Evolutionary conservation across 2,888 invertebrate genomes (phyloP).

Genomic region (Arrhopalites spinosus): DNA sequence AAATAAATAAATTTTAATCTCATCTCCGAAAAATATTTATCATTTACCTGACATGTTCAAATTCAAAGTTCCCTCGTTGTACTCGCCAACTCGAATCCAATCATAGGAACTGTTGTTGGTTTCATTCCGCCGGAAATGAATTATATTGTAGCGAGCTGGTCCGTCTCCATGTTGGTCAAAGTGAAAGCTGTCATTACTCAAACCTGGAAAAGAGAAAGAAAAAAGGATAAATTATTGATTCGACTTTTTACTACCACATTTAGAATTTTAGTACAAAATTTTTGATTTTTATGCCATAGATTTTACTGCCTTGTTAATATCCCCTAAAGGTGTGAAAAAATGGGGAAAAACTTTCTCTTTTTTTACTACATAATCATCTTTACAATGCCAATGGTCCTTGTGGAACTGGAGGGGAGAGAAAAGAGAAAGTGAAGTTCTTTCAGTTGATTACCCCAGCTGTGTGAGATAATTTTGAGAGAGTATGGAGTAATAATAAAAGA

Average conservation of each 20-base stretch:
- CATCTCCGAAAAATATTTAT: too few relatives aligned
- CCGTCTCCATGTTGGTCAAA: slow-evolving; percentile 92
- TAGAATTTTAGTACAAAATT: background rate
- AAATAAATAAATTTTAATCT: too few relatives aligned
- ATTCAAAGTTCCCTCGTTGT: slow-evolving; percentile 77
- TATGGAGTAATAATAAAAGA: too few relatives aligned
- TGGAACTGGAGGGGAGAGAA: background rate
- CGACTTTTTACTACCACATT: background rate
- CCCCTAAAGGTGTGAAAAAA: too few relatives aligned
- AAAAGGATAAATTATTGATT: background rate
- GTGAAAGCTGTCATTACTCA: slow-evolving; percentile 85
- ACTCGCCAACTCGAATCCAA: slow-evolving; percentile 87
- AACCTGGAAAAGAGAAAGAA: slow-evolving; percentile 65
- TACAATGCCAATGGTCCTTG: too few relatives aligned
- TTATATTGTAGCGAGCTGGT: slow-evolving; percentile 91
- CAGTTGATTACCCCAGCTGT: background rate
- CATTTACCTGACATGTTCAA: slow-evolving; percentile 81
- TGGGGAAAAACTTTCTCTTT: too few relatives aligned
- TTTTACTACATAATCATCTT: too few relatives aligned
- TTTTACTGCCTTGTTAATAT: too few relatives aligned
- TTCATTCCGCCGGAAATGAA: slow-evolving; percentile 86
- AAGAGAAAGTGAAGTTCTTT: background rate
- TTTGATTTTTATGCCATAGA: too few relatives aligned
- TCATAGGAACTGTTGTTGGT: slow-evolving; percentile 69
- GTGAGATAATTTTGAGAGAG: too few relatives aligned